A percentile compares a stretch with the other conserved stretches of the same genome.
Conservation (phyloP, 2,888 invertebrate species). For the Diarsia rubi region DNA sequence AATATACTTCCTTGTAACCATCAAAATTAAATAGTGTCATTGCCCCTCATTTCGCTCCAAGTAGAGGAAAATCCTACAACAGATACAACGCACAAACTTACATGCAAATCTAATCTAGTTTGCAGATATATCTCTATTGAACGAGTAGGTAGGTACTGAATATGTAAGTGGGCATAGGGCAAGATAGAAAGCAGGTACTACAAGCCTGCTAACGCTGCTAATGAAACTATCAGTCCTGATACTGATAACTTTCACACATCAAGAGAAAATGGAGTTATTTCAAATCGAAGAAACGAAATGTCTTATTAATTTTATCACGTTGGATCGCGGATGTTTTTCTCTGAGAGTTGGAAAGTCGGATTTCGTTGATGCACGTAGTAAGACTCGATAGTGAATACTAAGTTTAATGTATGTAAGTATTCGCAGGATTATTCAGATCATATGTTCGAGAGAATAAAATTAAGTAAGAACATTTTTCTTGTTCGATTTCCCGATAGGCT, state of each 20-base stretch:
- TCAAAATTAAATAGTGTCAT: slow-evolving; percentile 2
- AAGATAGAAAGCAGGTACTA: slow-evolving; percentile 56
- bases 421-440: slow-evolving; percentile 24
- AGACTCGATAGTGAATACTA: slow-evolving; percentile 47
- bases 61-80: slow-evolving; percentile 7
- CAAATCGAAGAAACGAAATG: slow-evolving; percentile 47
- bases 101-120: slow-evolving; percentile 56
- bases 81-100: slow-evolving; percentile 32
- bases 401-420: slow-evolving; percentile 33
- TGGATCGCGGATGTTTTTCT: slow-evolving; percentile 56
- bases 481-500: no score
- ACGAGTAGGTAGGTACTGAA: slow-evolving; percentile 30
- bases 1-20: not conserved
- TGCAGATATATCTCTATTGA: slow-evolving; percentile 37
- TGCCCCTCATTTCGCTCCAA: not conserved
- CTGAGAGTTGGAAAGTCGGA: slow-evolving; percentile 49
- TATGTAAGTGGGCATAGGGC: slow-evolving; percentile 55
- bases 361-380: slow-evolving; percentile 34
- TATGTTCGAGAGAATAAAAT: not conserved
- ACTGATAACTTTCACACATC: slow-evolving; percentile 52
- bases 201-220: slow-evolving; percentile 47
- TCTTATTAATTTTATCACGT: slow-evolving; percentile 57
- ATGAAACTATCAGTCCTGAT: slow-evolving; percentile 61
- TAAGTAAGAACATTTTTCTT: not conserved
- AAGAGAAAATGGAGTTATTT: slow-evolving; percentile 52